These are phyloP conservation scores for Pomatorhinus ruficollis DNA, from an alignment of 2,113 vertebrate genomes.

Conservation along the genomic window DNA sequence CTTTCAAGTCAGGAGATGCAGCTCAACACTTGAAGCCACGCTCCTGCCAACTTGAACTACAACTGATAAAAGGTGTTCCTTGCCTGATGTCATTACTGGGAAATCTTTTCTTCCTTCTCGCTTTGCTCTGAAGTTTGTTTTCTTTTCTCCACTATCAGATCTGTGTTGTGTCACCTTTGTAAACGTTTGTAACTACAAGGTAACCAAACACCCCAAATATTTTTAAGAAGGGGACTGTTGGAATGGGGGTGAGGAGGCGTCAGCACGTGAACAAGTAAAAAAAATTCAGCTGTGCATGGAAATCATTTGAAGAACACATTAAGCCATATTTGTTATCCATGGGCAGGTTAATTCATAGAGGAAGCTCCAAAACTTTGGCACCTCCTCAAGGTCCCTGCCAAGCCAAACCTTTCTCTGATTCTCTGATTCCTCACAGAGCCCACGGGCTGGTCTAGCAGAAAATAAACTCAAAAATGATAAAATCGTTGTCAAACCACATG, in stretches of 20 bases:
- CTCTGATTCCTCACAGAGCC: not conserved
- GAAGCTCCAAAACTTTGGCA: not conserved
- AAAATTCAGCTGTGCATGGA: not conserved
- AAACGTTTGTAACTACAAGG: not conserved
- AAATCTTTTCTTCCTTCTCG: not conserved
- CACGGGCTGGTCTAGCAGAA: not conserved
- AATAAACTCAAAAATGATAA: not conserved
- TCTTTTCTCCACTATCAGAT: not conserved
- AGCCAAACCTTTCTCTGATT: not conserved
- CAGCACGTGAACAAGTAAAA: rapidly evolving
- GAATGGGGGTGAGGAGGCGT: too few species aligned
- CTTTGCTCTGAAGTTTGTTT: not conserved
- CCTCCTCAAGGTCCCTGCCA: not conserved
- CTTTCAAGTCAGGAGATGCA: not conserved
- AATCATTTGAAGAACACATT: not conserved
- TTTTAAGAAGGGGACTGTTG: not conserved
- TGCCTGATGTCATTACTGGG: not conserved
- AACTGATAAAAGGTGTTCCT: not conserved
- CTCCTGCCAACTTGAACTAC: not conserved
- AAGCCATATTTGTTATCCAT: rapidly evolving
- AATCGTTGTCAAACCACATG: rapidly evolving
- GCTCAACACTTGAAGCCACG: not conserved
- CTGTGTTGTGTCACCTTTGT: not conserved
- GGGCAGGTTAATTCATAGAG: not conserved
- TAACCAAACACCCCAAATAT: not conserved